Evolutionary conservation across 2,113 vertebrate genomes (phyloP), one percentile per base, ranked within the genome.

Genomic region (Seriola quinqueradiata): DNA sequence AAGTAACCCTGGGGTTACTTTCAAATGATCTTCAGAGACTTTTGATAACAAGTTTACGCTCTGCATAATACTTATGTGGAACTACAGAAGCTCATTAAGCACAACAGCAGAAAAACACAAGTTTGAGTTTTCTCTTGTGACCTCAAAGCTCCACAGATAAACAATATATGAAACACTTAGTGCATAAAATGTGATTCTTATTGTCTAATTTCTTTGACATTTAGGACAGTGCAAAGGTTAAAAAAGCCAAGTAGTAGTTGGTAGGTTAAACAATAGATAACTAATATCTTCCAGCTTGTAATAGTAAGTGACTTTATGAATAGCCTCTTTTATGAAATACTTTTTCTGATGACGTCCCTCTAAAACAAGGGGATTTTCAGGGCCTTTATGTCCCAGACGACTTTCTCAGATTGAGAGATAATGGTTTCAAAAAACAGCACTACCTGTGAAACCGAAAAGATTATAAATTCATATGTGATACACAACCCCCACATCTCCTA

Each of bases 1-100:
- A 77, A 85, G 79, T 74, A 75, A 82, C 89, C 72, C 61, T 79
- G 75, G 36, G 46, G 72, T 70, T 80, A 67, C 73, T 46, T 66
- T 80, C 8, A 71, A 88, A 81, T 42, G 21, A 81, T 66, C 81
- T 72, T 64, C 28, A 11, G 46, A 55, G 70, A 70, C 50, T 69
- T 73, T 36, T 57, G 28, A 32, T 73, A 57, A 73, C 34, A 67
- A 38, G 25, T 78, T 75, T 52, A 44, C 4, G 11, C 34, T 72
- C 12, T 50, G 36, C 14, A 68, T 17, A 82, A 69, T 68, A 14
- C 21, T 63, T 14, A 8, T 1, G 5, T 34, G 10, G 25, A 65
- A 64, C 25, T 32, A 25, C 13, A 75, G 40, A 83, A 52, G 19
- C 61, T 65, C 28, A 28, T 78, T 59, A 57, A 44, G 6, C 38